Percentiles rank a stretch among this genome's conserved stretches.
phyloP scores from a whole-genome alignment of 2,797 vertebrate species.

The Takifugu rubripes region DNA sequence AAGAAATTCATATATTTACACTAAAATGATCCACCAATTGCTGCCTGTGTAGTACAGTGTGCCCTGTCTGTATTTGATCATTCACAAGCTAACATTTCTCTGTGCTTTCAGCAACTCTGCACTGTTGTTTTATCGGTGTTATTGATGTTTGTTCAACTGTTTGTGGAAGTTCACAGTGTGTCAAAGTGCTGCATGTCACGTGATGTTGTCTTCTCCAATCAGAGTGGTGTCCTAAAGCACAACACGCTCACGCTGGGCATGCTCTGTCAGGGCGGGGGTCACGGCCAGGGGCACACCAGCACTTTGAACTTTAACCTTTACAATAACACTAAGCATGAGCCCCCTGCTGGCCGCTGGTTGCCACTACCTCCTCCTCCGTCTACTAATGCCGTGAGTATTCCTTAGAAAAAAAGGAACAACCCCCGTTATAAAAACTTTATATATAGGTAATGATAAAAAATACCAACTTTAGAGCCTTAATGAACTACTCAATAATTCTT shows the following conservation, averaged over 20 bases:
- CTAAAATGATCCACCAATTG: constrained; percentile 38
- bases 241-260: constrained; percentile 99
- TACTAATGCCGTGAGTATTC: constrained; percentile 91
- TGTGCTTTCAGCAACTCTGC: constrained; percentile 74
- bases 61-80: constrained; percentile 52
- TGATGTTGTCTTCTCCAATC: constrained; percentile 99
- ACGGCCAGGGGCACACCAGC: constrained; percentile 95
- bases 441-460: constrained; percentile 21
- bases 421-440: constrained; percentile 36
- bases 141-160: constrained; percentile 61
- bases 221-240: constrained; percentile 99
- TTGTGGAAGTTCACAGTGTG: constrained; percentile 76
- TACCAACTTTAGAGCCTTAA: constrained; percentile 12
- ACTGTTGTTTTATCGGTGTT: constrained; percentile 63
- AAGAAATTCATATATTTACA: constrained; percentile 14
- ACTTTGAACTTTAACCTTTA: constrained; percentile 98
- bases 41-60: constrained; percentile 57
- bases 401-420: constrained; percentile 40
- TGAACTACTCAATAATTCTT: neutral
- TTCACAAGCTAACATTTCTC: constrained; percentile 70
- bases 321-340: constrained; percentile 99
- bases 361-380: constrained; percentile 85
- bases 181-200: constrained; percentile 84
- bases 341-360: constrained; percentile 96
- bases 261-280: constrained; percentile 96